Evolutionary conservation across 2,113 vertebrate species (phyloP).

Genomic region (Scolopax mira): DNA sequence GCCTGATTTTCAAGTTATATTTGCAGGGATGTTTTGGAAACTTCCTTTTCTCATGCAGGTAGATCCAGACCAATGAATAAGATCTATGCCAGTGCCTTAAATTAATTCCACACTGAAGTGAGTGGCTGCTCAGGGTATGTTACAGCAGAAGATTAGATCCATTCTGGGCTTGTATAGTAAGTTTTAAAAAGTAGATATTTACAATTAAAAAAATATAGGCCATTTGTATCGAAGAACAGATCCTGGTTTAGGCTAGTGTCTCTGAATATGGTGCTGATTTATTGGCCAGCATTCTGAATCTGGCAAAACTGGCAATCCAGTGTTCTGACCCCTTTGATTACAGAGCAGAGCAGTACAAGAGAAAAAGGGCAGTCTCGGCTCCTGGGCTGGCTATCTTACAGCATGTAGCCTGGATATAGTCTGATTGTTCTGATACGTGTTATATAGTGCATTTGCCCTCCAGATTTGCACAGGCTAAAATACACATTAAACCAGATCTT

Average conservation of each 20-base stretch:
- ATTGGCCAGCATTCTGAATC: not conserved
- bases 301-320: not conserved
- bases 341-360: not conserved
- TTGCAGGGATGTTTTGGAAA: not conserved
- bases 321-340: not conserved
- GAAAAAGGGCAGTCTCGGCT: not conserved
- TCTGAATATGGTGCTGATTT: not conserved
- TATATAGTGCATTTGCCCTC: not conserved
- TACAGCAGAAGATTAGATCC: not conserved
- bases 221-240: not conserved
- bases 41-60: not conserved
- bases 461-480: not conserved
- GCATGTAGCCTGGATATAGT: not conserved
- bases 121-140: not conserved
- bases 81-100: not conserved
- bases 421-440: not conserved
- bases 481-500: not conserved
- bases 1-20: not conserved
- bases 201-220: not conserved
- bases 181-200: not conserved
- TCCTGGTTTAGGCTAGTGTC: not conserved
- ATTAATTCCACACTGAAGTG: not conserved
- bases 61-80: not conserved
- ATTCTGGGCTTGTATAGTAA: not conserved
- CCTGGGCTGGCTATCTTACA: not conserved